Percentiles rank a stretch among this genome's conserved stretches.
phyloP scores from a whole-genome alignment of 2,888 invertebrate genomes.

The Cephus nigrinus region DNA sequence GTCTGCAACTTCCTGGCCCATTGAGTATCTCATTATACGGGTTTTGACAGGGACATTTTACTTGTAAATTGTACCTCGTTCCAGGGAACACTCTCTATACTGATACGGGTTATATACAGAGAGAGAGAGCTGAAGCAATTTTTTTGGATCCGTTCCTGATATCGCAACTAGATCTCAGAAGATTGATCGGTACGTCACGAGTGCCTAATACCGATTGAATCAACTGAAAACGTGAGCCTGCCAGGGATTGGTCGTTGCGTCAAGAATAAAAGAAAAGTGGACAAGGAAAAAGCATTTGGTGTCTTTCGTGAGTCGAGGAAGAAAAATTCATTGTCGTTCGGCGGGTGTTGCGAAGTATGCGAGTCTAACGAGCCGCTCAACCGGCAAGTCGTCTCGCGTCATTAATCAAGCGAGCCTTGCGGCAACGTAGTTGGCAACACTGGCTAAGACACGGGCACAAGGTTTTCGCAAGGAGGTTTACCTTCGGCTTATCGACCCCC shows the following conservation, averaged over 20 bases:
- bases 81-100: not conserved
- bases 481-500: constrained; percentile 33
- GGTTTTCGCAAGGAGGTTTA: constrained; percentile 14
- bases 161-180: not conserved
- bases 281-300: not conserved
- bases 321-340: not conserved
- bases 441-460: not conserved
- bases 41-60: constrained; percentile 51
- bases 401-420: constrained; percentile 1
- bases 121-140: not conserved
- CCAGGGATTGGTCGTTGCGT: not conserved
- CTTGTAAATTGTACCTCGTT: constrained; percentile 43
- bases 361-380: constrained; percentile 1
- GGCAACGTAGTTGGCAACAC: not conserved
- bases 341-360: constrained; percentile 1
- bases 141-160: not conserved
- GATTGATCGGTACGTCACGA: not conserved
- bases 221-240: not conserved
- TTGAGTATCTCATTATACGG: constrained; percentile 44
- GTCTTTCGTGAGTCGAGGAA: not conserved
- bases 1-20: constrained; percentile 46
- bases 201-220: not conserved
- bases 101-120: not conserved
- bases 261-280: too few relatives aligned
- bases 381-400: not conserved